Conservation (phyloP, 2,113 vertebrate genomes). For the Pungitius pungitius region DNA sequence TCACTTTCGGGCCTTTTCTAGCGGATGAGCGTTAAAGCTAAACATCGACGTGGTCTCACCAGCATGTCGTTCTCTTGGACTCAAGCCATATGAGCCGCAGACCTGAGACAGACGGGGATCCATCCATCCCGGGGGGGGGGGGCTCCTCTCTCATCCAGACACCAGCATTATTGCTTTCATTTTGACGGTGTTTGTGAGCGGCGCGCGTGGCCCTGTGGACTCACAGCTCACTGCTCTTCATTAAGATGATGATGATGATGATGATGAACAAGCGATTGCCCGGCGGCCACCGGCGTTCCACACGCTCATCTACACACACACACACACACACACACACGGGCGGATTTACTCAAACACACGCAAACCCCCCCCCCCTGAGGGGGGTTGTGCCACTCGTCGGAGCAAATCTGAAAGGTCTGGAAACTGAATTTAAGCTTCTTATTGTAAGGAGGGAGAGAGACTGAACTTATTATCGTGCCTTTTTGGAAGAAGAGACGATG, state of each 20-base stretch:
- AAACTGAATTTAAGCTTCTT: conserved; percentile 52
- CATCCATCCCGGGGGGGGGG: conserved; percentile 12
- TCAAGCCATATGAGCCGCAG: too few relatives aligned
- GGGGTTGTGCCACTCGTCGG: conserved; percentile 38
- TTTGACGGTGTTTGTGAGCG: conserved; percentile 11
- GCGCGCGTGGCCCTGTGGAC: conserved; percentile 38
- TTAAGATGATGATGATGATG: conserved; percentile 65
- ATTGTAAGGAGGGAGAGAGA: conserved; percentile 14
- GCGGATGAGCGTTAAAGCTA: too few relatives aligned
- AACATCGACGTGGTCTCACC: background rate
- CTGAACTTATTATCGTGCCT: background rate
- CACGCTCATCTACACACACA: conserved; percentile 28
- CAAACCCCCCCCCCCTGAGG: conserved; percentile 24
- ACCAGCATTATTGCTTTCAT: background rate
- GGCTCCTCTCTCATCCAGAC: background rate
- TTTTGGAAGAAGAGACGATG: conserved; percentile 26
- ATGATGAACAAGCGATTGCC: conserved; percentile 65
- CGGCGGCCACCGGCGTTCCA: conserved; percentile 47
- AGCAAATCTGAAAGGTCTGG: conserved; percentile 34
- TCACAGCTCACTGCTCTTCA: conserved; percentile 62
- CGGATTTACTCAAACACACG: conserved; percentile 20
- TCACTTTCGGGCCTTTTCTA: background rate
- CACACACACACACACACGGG: too few relatives aligned
- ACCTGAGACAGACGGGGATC: too few relatives aligned
- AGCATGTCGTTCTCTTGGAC: too few relatives aligned